Evolutionary conservation across 30 jellyfish, hydroid and myxozoan species (phyloP), one percentile per base, ranked within the genome.

Genomic region (Hydra vulgaris): DNA sequence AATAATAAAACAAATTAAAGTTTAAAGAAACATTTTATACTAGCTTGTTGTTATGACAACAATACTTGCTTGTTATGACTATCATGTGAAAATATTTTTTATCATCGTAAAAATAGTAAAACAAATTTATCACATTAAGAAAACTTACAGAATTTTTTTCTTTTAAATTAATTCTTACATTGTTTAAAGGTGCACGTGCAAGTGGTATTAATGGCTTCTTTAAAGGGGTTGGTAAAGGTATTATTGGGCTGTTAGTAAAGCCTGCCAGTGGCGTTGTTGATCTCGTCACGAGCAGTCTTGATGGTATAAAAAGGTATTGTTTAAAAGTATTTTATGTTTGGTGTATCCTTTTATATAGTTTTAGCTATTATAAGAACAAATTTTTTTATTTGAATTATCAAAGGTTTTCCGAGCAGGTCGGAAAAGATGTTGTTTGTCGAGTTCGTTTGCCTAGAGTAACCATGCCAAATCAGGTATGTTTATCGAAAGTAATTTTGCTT

Each of bases 251-350:
- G 18, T 73, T 83, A 17, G 89, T 75, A 15, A 83, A 83, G 71
- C 90, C 90, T 7, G 77, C 90, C 25, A 88, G 90, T 54, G 90
- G 90, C 27, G 90, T 76, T 17, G 77, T 83, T 15, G 90, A 83
- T 7, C 27, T 83, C 24, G 72, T 83, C 16, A 83, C 90, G 0
- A 83, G 88, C 88, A 83, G 88, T 18, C 55, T 83, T 16, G 90
- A 83, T 55, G 90, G 90, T 25, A 88, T 83, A 12, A 54, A 88
- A 61, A 74, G 90, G 90, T 83, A 26, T 19, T 68, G n/a, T 1
- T 69, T 69, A 24, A 19, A 19, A 19, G 8, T 69, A 5, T 5
- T 8, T 69, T 23, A 69, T 8, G 15, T 20, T 23, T 69, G 7
- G 8, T 69, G 5, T 69, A 8, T 3, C 12, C 8, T 3, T 20